Evolutionary conservation across 2,888 invertebrate species (phyloP).

Genomic region (Lysandra coridon): DNA sequence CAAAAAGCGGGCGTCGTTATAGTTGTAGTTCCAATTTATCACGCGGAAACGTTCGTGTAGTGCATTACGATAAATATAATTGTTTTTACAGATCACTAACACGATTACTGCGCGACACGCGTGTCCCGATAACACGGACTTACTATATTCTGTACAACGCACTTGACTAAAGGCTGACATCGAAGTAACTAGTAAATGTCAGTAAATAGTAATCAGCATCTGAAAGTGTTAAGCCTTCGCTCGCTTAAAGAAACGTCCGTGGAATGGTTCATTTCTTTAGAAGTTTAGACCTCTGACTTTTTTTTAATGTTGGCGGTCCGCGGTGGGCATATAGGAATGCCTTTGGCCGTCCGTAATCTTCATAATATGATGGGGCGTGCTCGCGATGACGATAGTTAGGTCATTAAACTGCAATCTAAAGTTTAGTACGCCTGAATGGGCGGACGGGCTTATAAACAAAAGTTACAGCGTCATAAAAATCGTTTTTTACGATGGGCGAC

Average conservation of each 20-base stretch:
- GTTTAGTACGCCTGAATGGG: not conserved
- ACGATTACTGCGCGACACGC: not conserved
- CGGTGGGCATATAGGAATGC: not conserved
- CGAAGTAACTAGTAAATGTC: not conserved
- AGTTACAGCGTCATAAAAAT: constrained; percentile 8
- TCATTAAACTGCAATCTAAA: constrained; percentile 1
- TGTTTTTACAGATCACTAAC: not conserved
- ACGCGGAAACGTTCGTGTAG: not conserved
- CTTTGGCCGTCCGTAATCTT: not conserved
- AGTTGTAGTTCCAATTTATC: constrained; percentile 13
- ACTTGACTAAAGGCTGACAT: not conserved
- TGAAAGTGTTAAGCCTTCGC: not conserved
- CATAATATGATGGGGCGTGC: not conserved
- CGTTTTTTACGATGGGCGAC: constrained; percentile 5
- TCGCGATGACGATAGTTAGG: not conserved
- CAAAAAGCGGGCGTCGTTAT: not conserved
- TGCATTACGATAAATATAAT: constrained; percentile 11
- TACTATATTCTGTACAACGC: not conserved
- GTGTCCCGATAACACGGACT: not conserved
- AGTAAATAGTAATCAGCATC: not conserved
- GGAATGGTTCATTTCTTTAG: no score
- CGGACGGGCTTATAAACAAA: not conserved
- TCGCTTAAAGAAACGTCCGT: not conserved
- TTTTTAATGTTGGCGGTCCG: no score
- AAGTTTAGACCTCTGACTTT: no score